Base-by-base conservation (phyloP, 2,113 vertebrate species). In the Trochalopteron elliotii region DNA sequence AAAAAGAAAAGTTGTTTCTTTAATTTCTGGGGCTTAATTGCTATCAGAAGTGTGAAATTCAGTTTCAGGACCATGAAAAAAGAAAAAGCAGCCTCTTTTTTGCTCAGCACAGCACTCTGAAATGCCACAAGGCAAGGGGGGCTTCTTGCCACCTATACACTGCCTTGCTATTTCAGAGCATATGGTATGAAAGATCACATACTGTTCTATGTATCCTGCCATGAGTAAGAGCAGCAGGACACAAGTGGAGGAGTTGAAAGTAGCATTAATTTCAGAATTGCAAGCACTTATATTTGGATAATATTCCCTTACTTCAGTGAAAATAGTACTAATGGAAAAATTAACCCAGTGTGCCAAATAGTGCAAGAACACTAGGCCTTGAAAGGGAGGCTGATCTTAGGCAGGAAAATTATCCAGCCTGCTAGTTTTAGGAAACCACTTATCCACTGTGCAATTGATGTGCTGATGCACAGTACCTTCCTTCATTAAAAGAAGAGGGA, bases 101-200 rank as follows among this genome's bases (percentile, higher is more conserved):
- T 85, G 17, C 35, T 87, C 47, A 75, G 20, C 56, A 57, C 23
- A 91, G 40, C 21, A 37, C 16, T 82, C 52, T 30, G 61, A 87
- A 95, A 87, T 77, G 63, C 80, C 63, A 65, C 37, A 71, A 79
- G 55, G 6, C 0, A 0, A 53, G 68, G 10, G 83, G 24, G 12
- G 42, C 15, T 88, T 90, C 27, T 86, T 70, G 47, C 9, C 45
- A 31, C 1, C 1, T 79, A 25, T 50, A 90, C 83, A 27, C 40
- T 88, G 39, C 24, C 33, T 78, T 65, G 15, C 12, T 82, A 55
- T 88, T 88, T 65, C 33, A 39, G 69, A 89, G 65, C 76, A 93
- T 89, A 82, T 44, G 90, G 72, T 59, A 57, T 22, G 13, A 35
- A 85, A 95, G 49, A 95, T 79, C 42, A 67, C 88, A 78, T 28